phyloP scores from a whole-genome alignment of 2,888 invertebrate genomes.

The Leptinotarsa peninsularis region DNA sequence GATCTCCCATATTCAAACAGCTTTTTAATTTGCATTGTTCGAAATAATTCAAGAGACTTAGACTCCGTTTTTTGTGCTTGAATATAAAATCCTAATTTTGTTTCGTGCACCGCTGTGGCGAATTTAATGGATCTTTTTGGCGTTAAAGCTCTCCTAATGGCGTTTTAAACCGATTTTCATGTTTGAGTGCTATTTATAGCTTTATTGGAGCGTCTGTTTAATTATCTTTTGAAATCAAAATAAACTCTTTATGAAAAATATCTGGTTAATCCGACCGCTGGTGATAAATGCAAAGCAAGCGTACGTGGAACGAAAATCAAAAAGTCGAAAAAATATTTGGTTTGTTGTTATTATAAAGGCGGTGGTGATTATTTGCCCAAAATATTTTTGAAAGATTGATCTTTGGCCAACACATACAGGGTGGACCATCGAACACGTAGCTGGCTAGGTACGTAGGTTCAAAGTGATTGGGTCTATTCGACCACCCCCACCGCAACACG shows the following conservation, averaged over 20 bases:
- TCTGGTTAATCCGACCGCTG: not conserved
- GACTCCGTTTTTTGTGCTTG: not conserved
- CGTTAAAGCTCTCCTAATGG: not conserved
- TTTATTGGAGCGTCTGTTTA: not conserved
- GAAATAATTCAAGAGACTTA: not conserved
- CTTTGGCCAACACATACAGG: not conserved
- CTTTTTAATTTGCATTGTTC: not conserved
- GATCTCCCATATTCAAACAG: not conserved
- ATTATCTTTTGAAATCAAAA: conserved; percentile 13
- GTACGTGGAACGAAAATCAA: not conserved
- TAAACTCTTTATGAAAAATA: conserved; percentile 3
- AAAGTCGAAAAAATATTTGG: not conserved
- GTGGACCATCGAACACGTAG: too few relatives aligned
- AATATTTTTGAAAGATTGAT: not conserved
- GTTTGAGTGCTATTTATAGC: conserved; percentile 6
- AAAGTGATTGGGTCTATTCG: too few relatives aligned
- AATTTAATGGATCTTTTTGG: conserved; percentile 13
- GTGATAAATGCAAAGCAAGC: not conserved
- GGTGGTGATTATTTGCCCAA: not conserved
- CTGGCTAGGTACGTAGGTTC: too few relatives aligned
- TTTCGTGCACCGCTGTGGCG: conserved; percentile 13
- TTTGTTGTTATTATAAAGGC: not conserved
- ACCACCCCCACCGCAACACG: too few relatives aligned
- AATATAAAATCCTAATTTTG: not conserved
- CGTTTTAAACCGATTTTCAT: conserved; percentile 17